Base-by-base conservation (phyloP, 2,797 vertebrate species). In the Lerista edwardsae region DNA sequence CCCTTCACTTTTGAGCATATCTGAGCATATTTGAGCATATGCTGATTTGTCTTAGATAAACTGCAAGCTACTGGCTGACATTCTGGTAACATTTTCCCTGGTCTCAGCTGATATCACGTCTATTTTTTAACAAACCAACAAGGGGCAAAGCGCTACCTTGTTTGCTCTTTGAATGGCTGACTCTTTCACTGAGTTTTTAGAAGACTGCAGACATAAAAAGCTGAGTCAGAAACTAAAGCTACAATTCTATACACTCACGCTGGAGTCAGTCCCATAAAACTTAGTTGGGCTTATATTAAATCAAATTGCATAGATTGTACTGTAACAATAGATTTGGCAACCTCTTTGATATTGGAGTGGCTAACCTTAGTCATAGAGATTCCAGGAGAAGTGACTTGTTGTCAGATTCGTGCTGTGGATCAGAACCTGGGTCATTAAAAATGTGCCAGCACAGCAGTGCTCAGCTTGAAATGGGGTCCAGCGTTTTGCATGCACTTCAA, bases 41-140 rank as follows among this genome's bases (percentile, higher is more conserved):
- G 44, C 6, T 39, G 27, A 79, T 86, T 86, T 84, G 76, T 80
- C 64, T 73, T 81, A 81, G 29, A 85, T 84, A 78, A 83, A 76
- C 19, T 82, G 2, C 12, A 84, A 29, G 0, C 3, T 85, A 68
- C 65, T 84, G 29, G 3, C 29, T 84, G 39, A 67, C 3, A 73
- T 89, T 83, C 44, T 87, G 29, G 17, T 75, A 87, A 79, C 0
- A 57, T 88, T 90, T 91, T 80, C 7, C 57, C 75, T 11, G 1
- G 1, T 41, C 14, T 85, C 29, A 65, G 0, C 6, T 83, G 41
- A 83, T 71, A 6, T 0, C 79, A 83, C 83, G 75, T 31, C 1
- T 0, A 25, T 82, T 84, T 84, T 85, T 76, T 79, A 82, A 57
- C 75, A 57, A 55, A 79, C 75, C 25, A 69, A 29, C 59, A 31